These are phyloP conservation scores for Epistrophella euchroma DNA, from an alignment of 2,888 invertebrate genomes.

Conservation along the genomic window DNA sequence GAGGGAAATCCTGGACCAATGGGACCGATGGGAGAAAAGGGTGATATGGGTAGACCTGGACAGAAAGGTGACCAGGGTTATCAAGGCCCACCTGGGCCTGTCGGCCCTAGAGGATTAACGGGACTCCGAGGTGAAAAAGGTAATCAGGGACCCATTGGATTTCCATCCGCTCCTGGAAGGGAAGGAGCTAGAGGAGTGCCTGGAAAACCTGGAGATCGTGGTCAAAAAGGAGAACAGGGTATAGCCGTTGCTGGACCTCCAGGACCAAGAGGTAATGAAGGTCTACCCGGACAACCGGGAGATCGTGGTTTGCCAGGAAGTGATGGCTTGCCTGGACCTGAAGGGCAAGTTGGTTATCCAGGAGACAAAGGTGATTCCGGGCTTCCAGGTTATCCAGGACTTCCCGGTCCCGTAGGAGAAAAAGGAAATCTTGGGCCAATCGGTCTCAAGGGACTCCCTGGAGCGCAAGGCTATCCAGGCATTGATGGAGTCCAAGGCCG, in stretches of 20 bases:
- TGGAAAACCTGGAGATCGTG: constrained; percentile 88
- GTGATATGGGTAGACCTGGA: constrained; percentile 86
- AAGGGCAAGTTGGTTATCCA: constrained; percentile 90
- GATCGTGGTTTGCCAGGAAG: constrained; percentile 85
- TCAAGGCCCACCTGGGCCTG: constrained; percentile 86
- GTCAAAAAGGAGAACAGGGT: constrained; percentile 89
- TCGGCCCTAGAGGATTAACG: constrained; percentile 90
- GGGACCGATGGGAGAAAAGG: constrained; percentile 87
- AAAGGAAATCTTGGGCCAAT: constrained; percentile 86
- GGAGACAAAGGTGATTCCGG: constrained; percentile 90
- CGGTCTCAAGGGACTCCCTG: constrained; percentile 83
- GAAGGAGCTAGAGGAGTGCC: constrained; percentile 87
- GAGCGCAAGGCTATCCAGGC: constrained; percentile 87
- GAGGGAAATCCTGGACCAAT: constrained; percentile 86
- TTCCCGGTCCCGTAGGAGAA: constrained; percentile 82
- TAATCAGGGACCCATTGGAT: constrained; percentile 90
- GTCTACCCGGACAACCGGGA: constrained; percentile 82
- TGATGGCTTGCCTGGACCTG: constrained; percentile 89
- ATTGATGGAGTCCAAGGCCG: constrained; percentile 87
- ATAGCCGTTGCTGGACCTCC: constrained; percentile 86
- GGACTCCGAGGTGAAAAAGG: constrained; percentile 94
- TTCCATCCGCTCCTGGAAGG: constrained; percentile 89
- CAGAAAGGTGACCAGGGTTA: constrained; percentile 87
- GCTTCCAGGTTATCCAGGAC: constrained; percentile 85
- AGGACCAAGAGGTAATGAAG: constrained; percentile 87